These are phyloP conservation scores for Trididemnum miniatum DNA, from an alignment of 23 tunicate species.

Conservation along the genomic window DNA sequence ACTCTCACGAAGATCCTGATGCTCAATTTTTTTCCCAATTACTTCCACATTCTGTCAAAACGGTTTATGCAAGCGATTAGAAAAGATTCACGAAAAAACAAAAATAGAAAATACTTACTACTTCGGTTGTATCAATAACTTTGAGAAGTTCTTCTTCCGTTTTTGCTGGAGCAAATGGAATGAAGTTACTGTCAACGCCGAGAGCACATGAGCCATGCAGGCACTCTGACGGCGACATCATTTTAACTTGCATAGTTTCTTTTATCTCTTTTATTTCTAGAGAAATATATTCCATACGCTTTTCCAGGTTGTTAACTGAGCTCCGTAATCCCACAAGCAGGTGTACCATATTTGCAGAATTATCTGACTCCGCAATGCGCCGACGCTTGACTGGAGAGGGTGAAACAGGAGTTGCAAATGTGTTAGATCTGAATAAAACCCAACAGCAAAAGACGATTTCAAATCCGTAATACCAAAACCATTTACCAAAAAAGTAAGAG, in stretches of 20 bases:
- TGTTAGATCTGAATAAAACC: background rate
- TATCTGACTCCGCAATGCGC: background rate
- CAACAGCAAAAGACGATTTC: background rate
- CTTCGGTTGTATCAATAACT: background rate
- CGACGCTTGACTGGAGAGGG: too few species aligned
- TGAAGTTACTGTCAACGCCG: background rate
- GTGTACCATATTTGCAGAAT: background rate
- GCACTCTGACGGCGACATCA: background rate
- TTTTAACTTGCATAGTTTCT: background rate
- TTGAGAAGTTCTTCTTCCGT: background rate
- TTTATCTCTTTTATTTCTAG: background rate
- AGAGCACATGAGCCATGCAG: background rate
- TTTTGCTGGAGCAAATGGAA: background rate
- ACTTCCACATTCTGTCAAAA: background rate
- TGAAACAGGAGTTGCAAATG: background rate
- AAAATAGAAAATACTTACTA: background rate
- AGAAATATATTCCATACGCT: background rate
- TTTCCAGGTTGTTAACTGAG: background rate
- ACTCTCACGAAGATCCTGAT: background rate
- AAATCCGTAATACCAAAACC: background rate
- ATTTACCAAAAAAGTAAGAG: background rate
- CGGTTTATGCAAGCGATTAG: background rate
- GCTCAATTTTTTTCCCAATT: background rate
- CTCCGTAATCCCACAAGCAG: background rate
- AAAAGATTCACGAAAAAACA: background rate